phyloP scores from a whole-genome alignment of 2,888 invertebrate species.

The Quadriops clusia region DNA sequence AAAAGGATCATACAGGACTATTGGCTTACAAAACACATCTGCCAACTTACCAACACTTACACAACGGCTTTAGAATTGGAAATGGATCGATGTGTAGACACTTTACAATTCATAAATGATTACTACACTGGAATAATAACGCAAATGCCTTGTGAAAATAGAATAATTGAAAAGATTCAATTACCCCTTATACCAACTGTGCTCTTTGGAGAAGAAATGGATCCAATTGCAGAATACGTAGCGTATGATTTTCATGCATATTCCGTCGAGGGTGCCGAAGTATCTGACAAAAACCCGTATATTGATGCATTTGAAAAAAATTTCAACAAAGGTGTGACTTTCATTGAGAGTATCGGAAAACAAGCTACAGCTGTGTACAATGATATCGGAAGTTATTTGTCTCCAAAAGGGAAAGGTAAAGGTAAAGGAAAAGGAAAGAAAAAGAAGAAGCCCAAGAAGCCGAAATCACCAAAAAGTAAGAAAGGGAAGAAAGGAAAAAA shows the following conservation, averaged over 20 bases:
- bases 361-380: conserved; percentile 33
- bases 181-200: too few species aligned
- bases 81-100: conserved; percentile 42
- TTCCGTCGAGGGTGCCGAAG: too few species aligned
- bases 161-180: conserved; percentile 32
- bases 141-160: conserved; percentile 39
- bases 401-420: conserved; percentile 23
- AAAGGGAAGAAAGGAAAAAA: conserved; percentile 7
- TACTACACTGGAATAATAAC: conserved; percentile 35
- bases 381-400: too few species aligned
- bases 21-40: conserved; percentile 46
- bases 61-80: conserved; percentile 49
- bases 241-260: too few species aligned
- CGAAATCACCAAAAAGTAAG: conserved; percentile 7
- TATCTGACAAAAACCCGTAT: too few species aligned
- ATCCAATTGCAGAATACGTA: conserved; percentile 36
- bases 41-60: conserved; percentile 43
- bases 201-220: too few species aligned
- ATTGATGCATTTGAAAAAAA: too few species aligned
- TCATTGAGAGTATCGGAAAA: too few species aligned
- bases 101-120: conserved; percentile 35
- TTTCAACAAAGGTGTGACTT: too few species aligned
- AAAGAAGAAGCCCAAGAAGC: conserved; percentile 5
- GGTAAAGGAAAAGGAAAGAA: conserved; percentile 3
- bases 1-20: conserved; percentile 41